These are phyloP conservation scores for Pygocentrus nattereri DNA, from an alignment of 2,797 vertebrate species.

Conservation along the genomic window DNA sequence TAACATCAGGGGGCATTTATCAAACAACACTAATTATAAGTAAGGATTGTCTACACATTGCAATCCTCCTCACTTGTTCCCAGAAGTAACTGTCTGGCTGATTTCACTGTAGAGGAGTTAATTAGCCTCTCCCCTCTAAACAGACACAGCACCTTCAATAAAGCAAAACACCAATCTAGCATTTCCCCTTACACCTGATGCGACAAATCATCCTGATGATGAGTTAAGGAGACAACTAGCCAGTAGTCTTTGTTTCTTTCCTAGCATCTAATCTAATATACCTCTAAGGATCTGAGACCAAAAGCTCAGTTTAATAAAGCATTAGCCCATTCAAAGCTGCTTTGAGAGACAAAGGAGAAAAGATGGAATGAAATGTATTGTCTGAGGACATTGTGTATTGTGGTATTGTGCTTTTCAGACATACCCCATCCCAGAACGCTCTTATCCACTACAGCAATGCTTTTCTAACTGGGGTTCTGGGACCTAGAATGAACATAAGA, in stretches of 20 bases:
- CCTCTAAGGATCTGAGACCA: slow-evolving; percentile 38
- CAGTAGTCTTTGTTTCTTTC: slow-evolving; percentile 40
- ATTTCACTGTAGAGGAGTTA: slow-evolving; percentile 54
- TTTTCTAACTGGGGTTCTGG: neutral
- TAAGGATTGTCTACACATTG: slow-evolving; percentile 48
- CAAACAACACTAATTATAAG: slow-evolving; percentile 53
- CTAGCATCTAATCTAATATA: slow-evolving; percentile 37
- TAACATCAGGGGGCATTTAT: slow-evolving; percentile 34
- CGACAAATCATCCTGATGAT: slow-evolving; percentile 48
- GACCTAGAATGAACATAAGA: neutral
- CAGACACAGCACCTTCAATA: slow-evolving; percentile 52
- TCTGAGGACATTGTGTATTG: slow-evolving; percentile 8
- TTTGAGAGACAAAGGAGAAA: slow-evolving; percentile 21
- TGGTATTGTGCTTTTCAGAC: neutral
- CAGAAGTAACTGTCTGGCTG: slow-evolving; percentile 43
- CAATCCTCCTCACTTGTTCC: slow-evolving; percentile 48
- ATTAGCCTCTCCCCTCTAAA: slow-evolving; percentile 55
- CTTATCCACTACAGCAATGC: neutral
- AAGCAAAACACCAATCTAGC: slow-evolving; percentile 47
- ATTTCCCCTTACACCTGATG: slow-evolving; percentile 41
- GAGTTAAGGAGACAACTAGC: slow-evolving; percentile 44
- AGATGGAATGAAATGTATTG: slow-evolving; percentile 24
- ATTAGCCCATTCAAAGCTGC: slow-evolving; percentile 34
- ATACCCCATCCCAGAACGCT: neutral
- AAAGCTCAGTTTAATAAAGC: slow-evolving; percentile 41